Percentiles rank a stretch among this genome's conserved stretches.
Evolutionary conservation across 2,113 vertebrate species (phyloP).

Genomic region (Synchiropus splendidus): DNA sequence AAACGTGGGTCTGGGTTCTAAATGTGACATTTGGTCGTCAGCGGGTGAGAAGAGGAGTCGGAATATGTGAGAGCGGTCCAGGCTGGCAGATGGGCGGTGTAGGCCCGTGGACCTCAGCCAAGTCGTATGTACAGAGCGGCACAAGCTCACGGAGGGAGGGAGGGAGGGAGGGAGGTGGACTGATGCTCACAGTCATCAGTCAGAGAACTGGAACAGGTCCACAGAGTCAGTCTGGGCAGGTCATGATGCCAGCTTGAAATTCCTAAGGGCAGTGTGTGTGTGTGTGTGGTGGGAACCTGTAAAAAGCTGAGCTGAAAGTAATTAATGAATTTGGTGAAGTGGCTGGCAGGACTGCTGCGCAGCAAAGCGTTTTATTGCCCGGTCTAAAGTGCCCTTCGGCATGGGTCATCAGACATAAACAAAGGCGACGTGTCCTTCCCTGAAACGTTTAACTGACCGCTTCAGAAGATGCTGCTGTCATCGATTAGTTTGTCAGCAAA

Average conservation of each 20-base stretch:
- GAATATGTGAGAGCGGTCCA: slow-evolving; percentile 7
- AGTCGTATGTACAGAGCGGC: background rate
- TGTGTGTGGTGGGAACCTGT: background rate
- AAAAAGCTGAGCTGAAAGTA: background rate
- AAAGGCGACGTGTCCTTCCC: background rate
- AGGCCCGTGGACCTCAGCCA: slow-evolving; percentile 7
- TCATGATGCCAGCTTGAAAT: slow-evolving; percentile 33
- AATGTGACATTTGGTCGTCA: slow-evolving; percentile 14
- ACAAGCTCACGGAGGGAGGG: slow-evolving; percentile 4
- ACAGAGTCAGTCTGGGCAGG: slow-evolving; percentile 24
- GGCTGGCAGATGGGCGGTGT: slow-evolving; percentile 24
- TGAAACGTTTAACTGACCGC: background rate
- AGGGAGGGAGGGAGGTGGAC: slow-evolving; percentile 4
- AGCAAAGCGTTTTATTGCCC: background rate
- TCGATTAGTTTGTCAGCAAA: too few species aligned
- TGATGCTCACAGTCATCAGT: slow-evolving; percentile 32
- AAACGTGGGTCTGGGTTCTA: slow-evolving; percentile 1
- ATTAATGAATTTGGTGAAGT: background rate
- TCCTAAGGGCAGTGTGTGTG: slow-evolving; percentile 19
- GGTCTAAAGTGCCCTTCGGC: background rate
- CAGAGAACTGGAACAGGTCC: slow-evolving; percentile 30
- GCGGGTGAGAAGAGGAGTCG: background rate
- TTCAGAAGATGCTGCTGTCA: background rate
- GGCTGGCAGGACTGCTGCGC: background rate
- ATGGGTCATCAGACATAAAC: background rate